Conservation (phyloP, 2,888 invertebrate genomes). For the Zhengitettix transpicula region DNA sequence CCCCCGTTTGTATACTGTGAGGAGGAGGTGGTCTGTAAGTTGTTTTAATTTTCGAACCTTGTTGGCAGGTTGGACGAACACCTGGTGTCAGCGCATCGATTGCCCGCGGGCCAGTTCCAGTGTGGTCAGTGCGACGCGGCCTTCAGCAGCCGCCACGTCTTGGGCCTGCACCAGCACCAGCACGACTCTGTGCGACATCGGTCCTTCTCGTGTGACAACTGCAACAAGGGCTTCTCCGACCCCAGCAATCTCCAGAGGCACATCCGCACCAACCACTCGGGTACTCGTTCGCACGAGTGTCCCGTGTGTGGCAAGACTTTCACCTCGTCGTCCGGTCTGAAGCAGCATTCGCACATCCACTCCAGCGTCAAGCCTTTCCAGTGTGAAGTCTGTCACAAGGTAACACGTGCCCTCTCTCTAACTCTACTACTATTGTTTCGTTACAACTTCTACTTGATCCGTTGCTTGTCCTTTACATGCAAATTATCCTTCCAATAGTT, state of each 20-base stretch:
- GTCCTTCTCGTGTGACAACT: constrained; percentile 86
- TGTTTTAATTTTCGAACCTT: neutral
- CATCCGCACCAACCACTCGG: constrained; percentile 88
- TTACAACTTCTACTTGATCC: no score
- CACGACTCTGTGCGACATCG: constrained; percentile 46
- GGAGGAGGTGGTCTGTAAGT: neutral
- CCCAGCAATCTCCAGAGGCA: constrained; percentile 93
- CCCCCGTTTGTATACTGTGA: no score
- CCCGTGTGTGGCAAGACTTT: constrained; percentile 98
- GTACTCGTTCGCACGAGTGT: constrained; percentile 92
- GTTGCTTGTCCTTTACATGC: no score
- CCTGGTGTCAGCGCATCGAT: constrained; percentile 59
- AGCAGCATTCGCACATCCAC: constrained; percentile 98
- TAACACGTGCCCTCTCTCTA: constrained; percentile 16
- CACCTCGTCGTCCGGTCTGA: constrained; percentile 90
- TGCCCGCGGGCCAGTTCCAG: constrained; percentile 57
- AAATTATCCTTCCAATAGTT: no score
- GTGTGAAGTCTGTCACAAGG: constrained; percentile 92
- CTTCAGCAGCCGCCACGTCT: constrained; percentile 63
- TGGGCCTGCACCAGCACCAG: constrained; percentile 66
- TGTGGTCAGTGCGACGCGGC: constrained; percentile 74
- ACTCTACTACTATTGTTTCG: no score
- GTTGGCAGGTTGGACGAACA: constrained; percentile 63
- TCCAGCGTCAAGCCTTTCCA: constrained; percentile 94
- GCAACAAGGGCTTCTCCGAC: constrained; percentile 85